phyloP scores from a whole-genome alignment of 2,888 invertebrate genomes.

The Epistrophe grossulariae region DNA sequence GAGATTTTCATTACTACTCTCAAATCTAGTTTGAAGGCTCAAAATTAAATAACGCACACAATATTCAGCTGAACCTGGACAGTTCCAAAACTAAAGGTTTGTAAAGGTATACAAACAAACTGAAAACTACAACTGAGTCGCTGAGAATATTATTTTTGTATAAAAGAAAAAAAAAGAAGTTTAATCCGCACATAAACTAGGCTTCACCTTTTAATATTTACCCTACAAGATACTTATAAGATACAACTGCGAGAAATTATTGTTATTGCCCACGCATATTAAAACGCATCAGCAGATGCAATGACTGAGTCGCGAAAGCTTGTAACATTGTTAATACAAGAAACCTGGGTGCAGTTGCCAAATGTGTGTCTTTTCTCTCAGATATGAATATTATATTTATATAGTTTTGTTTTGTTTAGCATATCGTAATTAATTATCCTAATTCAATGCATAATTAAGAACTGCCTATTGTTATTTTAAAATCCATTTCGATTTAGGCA shows the following conservation, averaged over 20 bases:
- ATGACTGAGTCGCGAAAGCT: not conserved
- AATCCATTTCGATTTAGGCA: not conserved
- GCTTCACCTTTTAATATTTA: not conserved
- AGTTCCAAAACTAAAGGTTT: not conserved
- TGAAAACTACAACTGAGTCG: not conserved
- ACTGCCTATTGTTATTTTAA: not conserved
- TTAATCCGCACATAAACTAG: not conserved
- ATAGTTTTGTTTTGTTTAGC: not conserved
- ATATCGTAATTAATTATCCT: not conserved
- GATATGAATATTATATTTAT: too few relatives aligned
- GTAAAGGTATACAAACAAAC: not conserved
- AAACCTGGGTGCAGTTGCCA: not conserved
- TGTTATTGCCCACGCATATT: not conserved
- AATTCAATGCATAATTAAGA: slow-evolving; percentile 1
- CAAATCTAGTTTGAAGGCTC: slow-evolving; percentile 43
- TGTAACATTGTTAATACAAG: not conserved
- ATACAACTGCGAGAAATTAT: not conserved
- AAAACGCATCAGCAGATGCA: not conserved
- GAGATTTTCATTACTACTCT: slow-evolving; percentile 32
- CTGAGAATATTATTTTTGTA: not conserved
- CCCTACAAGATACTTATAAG: too few relatives aligned
- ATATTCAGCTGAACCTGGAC: slow-evolving; percentile 3
- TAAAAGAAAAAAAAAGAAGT: not conserved
- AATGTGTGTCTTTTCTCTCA: too few relatives aligned
- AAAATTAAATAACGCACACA: slow-evolving; percentile 30